Evolutionary conservation across 2,113 vertebrate species (phyloP), one percentile per base, ranked within the genome.

Genomic region (Gorsachius goisagi): DNA sequence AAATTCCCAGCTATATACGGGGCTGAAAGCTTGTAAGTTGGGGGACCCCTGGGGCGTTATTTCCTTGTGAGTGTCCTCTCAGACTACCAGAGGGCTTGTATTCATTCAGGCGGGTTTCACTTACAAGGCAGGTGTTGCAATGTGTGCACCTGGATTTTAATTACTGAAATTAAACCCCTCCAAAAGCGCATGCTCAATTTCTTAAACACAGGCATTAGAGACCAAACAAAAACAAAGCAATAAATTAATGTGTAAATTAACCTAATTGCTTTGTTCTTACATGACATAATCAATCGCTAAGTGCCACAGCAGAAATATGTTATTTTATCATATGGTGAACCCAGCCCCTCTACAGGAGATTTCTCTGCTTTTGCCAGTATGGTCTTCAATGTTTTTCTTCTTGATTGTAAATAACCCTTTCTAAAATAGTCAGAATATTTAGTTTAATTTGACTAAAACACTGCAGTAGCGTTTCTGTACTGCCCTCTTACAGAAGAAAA

Each of bases 161-260:
- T 87, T 64, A 92, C 85, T 49, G 23, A 94, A 93, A 96, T 92
- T 52, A 95, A 96, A 95, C 21, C 23, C 14, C 37, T 73, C 49
- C 58, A 93, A 63, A 63, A 85, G 37, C 41, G 66, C 44, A 33
- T 21, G 23, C 23, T 72, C 3, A 0, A 35, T 68, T 94, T 96
- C 89, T 95, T 55, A 79, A 84, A 88, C 41, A 77, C 88, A 94
- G 30, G 41, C 69, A 74, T 59, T 76, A 86, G 62, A 87, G 81
- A 93, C 55, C 58, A 89, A 91, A 95, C 37, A 72, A 72, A 93
- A 88, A 73, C 67, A 88, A 94, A 93, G 50, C n/a, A 91, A 91
- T 69, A 89, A 95, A 78, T 69, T 94, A 95, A 82, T 60, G 69
- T 80, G 73, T 58, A 87, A 96, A 96, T 94, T 89, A 95, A 83